Evolutionary conservation across 2,888 invertebrate genomes (phyloP), one percentile per base, ranked within the genome.

Genomic region (Crioceris asparagi): DNA sequence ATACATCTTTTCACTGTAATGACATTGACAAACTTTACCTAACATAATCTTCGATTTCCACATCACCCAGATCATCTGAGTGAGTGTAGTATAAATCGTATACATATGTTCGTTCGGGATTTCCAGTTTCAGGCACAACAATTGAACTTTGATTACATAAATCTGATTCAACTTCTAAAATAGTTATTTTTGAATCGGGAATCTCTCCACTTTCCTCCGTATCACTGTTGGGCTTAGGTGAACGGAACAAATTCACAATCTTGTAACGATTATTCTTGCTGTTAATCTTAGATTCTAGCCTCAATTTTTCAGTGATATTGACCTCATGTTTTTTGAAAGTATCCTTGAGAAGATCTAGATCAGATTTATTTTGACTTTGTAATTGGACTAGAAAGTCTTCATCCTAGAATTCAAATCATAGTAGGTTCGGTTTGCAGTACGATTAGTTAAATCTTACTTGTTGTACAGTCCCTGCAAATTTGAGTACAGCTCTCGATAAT

Each of bases 381-480:
- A 69, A 57, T 44, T 70, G 64, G 37, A 59, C 53, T 3, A 64
- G 59, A 10, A 68, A 49, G 43, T 63, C 60, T 43, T 70, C 67
- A 43, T 68, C 66, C 71, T 71, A 38, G 3, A 50, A 36, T 21
- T 36, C 14, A 25, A 12, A 27, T 11, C 19, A 19, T 25, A 27
- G n/a, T 17, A 21, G 32, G n/a, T 4, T 29, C n/a, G 23, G 35
- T 18, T 26, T 30, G 18, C 25, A 27, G 32, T 18, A 23, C 3
- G 14, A 14, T 17, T 21, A 10, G 19, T 38, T n/a, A n/a, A n/a
- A 8, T 26, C 40, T 71, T 38, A 51, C 51, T 36, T 50, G 44
- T 38, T 74, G 66, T n/a, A 81, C 69, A 15, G 83, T 84, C 40
- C 78, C 81, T 29, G 79, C 75, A 52, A 83, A 82, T 52, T 79